A percentile compares a stretch with the other conserved stretches of the same genome.
These are phyloP conservation scores for Electrona antarctica DNA, from an alignment of 2,113 vertebrate species.

Conservation along the genomic window DNA sequence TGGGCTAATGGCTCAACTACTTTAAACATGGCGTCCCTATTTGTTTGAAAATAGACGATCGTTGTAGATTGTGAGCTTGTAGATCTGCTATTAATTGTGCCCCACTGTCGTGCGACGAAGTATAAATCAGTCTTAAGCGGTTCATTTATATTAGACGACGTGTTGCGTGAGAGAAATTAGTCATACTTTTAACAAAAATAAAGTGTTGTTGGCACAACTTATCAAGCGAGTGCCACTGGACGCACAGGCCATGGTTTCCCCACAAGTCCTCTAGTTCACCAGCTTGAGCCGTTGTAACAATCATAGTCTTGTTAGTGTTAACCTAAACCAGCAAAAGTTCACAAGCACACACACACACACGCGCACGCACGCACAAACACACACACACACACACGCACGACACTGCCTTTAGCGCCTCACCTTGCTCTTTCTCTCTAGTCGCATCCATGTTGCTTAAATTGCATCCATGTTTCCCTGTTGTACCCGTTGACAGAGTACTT, in stretches of 20 bases:
- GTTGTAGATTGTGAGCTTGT: too few species aligned
- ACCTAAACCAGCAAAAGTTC: constrained; percentile 68
- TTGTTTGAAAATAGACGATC: too few species aligned
- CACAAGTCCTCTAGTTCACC: constrained; percentile 55
- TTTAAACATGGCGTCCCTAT: constrained; percentile 36
- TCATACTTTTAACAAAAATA: too few species aligned
- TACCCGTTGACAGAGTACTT: too few species aligned
- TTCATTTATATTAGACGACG: too few species aligned
- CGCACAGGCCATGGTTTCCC: constrained; percentile 21
- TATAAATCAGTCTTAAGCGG: too few species aligned
- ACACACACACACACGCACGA: constrained; percentile 31
- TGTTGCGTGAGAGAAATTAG: too few species aligned
- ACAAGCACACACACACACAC: constrained; percentile 12
- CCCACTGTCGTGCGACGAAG: too few species aligned
- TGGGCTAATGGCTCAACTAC: constrained; percentile 50
- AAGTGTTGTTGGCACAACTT: too few species aligned
- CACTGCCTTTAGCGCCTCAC: constrained; percentile 66
- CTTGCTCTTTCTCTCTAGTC: constrained; percentile 12
- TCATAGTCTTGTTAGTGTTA: constrained; percentile 63
- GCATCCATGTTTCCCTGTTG: too few species aligned
- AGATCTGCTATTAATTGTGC: too few species aligned
- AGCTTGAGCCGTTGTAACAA: constrained; percentile 67
- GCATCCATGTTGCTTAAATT: too few species aligned
- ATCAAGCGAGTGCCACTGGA: constrained; percentile 19
- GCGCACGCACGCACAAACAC: constrained; percentile 23